Evolutionary conservation across 2,797 vertebrate genomes (phyloP).

Genomic region (Pipistrellus nathusii): DNA sequence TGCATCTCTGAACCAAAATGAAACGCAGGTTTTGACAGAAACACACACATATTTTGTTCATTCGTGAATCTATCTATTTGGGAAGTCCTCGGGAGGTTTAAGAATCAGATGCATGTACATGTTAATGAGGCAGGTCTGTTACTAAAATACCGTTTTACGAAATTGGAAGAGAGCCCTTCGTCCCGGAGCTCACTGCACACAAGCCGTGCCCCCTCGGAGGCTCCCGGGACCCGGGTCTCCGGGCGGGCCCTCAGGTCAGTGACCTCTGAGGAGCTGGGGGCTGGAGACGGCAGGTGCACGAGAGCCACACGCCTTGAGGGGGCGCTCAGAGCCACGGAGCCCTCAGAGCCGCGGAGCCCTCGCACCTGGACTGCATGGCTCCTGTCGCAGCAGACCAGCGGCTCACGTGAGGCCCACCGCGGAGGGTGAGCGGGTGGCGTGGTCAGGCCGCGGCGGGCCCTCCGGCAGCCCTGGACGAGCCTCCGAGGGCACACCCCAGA

Average conservation of each 20-base stretch:
- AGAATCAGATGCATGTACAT: background rate
- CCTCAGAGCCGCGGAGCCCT: fast-evolving
- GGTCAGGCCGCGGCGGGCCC: too few relatives aligned
- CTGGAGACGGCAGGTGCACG: too few relatives aligned
- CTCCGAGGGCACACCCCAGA: background rate
- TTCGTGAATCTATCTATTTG: background rate
- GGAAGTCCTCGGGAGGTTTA: too few relatives aligned
- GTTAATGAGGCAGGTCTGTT: background rate
- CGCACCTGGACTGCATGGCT: fast-evolving
- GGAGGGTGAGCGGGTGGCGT: too few relatives aligned
- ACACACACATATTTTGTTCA: background rate
- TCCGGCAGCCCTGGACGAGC: background rate
- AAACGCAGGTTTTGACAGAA: background rate
- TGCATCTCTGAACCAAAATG: background rate
- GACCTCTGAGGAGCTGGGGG: fast-evolving
- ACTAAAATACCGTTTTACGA: background rate
- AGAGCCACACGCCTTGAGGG: background rate
- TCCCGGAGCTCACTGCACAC: fast-evolving
- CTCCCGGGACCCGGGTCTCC: too few relatives aligned
- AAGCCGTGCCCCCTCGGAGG: fast-evolving
- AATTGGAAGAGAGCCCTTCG: background rate
- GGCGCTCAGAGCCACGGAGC: background rate
- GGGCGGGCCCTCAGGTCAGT: too few relatives aligned
- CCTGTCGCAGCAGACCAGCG: fast-evolving
- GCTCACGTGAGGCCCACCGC: too few relatives aligned